Percentiles rank a stretch among this genome's conserved stretches.
Conservation (phyloP, 2,113 vertebrate genomes). For the Pseudonaja textilis region DNA sequence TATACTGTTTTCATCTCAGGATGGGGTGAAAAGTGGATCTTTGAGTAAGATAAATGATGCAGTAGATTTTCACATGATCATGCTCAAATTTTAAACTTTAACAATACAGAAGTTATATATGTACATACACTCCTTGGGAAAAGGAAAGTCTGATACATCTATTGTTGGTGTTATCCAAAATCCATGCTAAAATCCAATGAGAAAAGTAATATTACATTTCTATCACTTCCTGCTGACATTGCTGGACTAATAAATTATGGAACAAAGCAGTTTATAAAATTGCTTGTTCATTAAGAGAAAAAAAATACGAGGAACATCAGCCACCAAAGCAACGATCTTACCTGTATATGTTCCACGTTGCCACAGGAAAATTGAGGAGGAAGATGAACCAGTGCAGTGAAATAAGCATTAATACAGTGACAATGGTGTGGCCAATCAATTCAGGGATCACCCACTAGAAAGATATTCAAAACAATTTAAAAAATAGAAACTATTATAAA, state of each 20-base stretch:
- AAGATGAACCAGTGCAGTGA: constrained; percentile 98
- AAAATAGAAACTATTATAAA: background rate
- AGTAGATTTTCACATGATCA: background rate
- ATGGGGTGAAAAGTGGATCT: background rate
- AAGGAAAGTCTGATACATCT: background rate
- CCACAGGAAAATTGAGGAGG: constrained; percentile 92
- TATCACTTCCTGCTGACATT: background rate
- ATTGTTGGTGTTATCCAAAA: background rate
- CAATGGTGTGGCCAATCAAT: constrained; percentile 84
- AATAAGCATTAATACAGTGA: constrained; percentile 89
- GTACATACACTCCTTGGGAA: background rate
- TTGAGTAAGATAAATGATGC: background rate
- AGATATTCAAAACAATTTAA: background rate
- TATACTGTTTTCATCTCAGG: background rate
- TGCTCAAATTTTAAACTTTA: background rate
- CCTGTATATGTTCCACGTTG: constrained; percentile 94
- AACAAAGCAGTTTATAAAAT: background rate
- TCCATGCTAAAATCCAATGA: background rate
- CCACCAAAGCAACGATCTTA: constrained; percentile 57
- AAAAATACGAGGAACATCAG: background rate
- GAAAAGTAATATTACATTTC: background rate
- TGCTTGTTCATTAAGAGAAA: background rate
- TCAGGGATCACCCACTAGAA: constrained; percentile 92
- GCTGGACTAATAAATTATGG: background rate
- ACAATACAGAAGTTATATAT: background rate